Evolutionary conservation across 2,888 invertebrate genomes (phyloP), one percentile per base, ranked within the genome.

Genomic region (Hecatera dysodea): DNA sequence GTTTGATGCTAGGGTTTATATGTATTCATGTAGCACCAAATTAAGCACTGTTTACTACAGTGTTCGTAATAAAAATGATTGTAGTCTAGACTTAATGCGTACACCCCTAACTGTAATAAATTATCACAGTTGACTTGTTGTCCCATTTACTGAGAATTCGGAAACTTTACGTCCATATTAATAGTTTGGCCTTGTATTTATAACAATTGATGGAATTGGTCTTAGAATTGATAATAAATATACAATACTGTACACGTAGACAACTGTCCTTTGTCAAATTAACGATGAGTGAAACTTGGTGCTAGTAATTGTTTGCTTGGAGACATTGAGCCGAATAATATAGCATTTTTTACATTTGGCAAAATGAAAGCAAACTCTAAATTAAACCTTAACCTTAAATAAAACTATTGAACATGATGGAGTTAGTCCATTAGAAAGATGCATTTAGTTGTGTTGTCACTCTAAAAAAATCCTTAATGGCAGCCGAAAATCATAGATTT

Each of bases 131-230:
- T 50, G 60, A 57, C 24, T 46, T 46, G 39, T 6, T 39, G 44
- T 19, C 48, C 50, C 15, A 50, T 61, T 36, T 61, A n/a, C 24
- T 29, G 12, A 39, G 15, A 56, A 46, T 22, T 56, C 19, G 12
- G 17, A 19, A 53, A 56, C 36, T 53, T 46, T 59, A 76, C 39
- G 36, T 61, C 36, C 22, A 44, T 53, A 44, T n/a, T 44, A 56
- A 50, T 9, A 42, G 12, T 11, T 19, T 48, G 15, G 22, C 15
- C 15, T 2, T 12, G 24, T 3, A 19, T 48, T 44, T 69, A 50
- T 61, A 57, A 29, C 12, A 69, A 60, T 68, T 55, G 17, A 27
- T 17, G 8, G 12, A 39, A 44, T 69, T 71, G 15, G n/a, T 29
- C 15, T 33, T 24, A 2, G n/a, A 17, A 17, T 56, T 50, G 19